Evolutionary conservation across 1,140 invertebrate species (phyloP).

Genomic region (Sitobion miscanthi): DNA sequence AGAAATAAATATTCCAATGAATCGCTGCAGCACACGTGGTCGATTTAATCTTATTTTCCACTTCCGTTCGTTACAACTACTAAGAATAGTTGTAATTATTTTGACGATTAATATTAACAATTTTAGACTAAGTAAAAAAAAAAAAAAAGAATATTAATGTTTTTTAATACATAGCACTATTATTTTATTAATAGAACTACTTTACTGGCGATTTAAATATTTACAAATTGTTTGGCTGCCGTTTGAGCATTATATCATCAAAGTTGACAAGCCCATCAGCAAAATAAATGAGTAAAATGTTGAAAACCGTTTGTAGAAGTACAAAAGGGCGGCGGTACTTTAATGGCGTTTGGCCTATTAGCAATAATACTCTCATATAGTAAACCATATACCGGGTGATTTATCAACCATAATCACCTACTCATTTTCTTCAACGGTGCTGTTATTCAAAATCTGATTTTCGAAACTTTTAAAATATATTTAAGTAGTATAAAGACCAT

Average conservation of each 20-base stretch:
- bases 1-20: background rate
- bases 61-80: background rate
- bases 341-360: conserved; percentile 3
- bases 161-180: background rate
- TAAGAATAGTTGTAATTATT: background rate
- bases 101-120: background rate
- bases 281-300: background rate
- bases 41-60: background rate
- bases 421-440: too few species aligned
- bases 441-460: too few species aligned
- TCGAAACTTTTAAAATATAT: too few species aligned
- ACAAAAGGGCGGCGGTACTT: background rate
- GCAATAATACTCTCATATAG: background rate
- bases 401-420: too few species aligned
- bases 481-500: too few species aligned
- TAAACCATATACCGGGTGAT: background rate
- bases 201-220: background rate
- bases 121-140: background rate
- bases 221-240: background rate
- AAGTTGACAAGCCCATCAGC: background rate
- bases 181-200: conserved; percentile 13
- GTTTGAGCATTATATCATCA: background rate
- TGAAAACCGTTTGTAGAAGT: background rate
- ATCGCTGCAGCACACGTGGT: background rate
- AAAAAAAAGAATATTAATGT: background rate